Conservation (phyloP, 2,113 vertebrate species). For the Brachyistius frenatus region DNA sequence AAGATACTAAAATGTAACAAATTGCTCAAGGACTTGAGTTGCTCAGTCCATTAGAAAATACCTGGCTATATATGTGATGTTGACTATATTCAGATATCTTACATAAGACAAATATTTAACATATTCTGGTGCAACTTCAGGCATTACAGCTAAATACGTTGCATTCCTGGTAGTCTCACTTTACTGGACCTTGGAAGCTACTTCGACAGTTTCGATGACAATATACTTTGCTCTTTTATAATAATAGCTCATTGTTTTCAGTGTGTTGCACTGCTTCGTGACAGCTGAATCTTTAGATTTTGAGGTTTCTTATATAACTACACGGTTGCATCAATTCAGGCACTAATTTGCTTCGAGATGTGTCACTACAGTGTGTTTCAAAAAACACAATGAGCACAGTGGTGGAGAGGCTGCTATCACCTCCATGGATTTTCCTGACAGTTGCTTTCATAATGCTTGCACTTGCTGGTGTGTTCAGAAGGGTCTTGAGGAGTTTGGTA, state of each 20-base stretch:
- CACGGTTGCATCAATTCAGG: conserved; percentile 41
- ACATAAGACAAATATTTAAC: background rate
- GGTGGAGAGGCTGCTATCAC: conserved; percentile 31
- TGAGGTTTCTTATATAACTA: conserved; percentile 15
- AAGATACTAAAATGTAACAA: background rate
- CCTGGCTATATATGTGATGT: background rate
- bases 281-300: conserved; percentile 34
- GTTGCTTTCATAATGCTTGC: conserved; percentile 35
- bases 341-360: conserved; percentile 42
- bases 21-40: background rate
- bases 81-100: background rate
- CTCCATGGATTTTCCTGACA: conserved; percentile 36
- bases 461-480: conserved; percentile 11
- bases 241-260: conserved; percentile 29
- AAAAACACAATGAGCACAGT: conserved; percentile 50
- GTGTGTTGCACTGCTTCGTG: background rate
- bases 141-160: background rate
- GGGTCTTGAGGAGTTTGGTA: conserved; percentile 20
- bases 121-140: background rate
- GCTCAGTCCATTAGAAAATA: background rate
- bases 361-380: conserved; percentile 26
- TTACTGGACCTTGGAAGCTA: too few species aligned
- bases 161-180: background rate
- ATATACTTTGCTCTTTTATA: background rate
- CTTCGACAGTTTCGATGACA: background rate